phyloP scores from a whole-genome alignment of 64 coral and sea anemone genomes.

The Actinia tenebrosa region DNA sequence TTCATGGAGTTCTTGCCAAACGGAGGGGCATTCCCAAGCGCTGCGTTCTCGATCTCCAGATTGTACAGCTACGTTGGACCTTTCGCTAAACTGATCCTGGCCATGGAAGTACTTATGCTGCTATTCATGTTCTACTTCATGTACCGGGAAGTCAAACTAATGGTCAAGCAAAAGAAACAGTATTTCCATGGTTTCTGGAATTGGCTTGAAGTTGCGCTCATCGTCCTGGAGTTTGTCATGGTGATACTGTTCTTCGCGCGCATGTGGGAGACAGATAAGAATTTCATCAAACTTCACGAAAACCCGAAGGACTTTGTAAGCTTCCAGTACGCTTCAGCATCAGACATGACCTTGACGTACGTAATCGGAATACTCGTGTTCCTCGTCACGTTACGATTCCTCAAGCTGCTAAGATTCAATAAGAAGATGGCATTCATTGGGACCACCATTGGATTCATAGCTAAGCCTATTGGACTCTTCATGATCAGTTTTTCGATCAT shows the following conservation, averaged over 20 bases:
- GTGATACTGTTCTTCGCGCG: slow-evolving; percentile 61
- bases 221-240: slow-evolving; percentile 66
- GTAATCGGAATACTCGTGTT: slow-evolving; percentile 82
- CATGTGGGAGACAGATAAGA: slow-evolving; percentile 66
- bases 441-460: slow-evolving; percentile 46
- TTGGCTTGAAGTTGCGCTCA: slow-evolving; percentile 82
- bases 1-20: slow-evolving; percentile 83
- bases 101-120: slow-evolving; percentile 53
- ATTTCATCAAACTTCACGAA: slow-evolving; percentile 53
- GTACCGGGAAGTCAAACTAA: slow-evolving; percentile 72
- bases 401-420: slow-evolving; percentile 79
- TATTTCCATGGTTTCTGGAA: slow-evolving; percentile 97
- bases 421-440: slow-evolving; percentile 79
- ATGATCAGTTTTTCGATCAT: slow-evolving; percentile 60
- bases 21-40: slow-evolving; percentile 61
- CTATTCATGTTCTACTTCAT: slow-evolving; percentile 86
- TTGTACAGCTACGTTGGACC: slow-evolving; percentile 68
- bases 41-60: slow-evolving; percentile 43
- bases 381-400: slow-evolving; percentile 69
- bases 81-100: slow-evolving; percentile 42
- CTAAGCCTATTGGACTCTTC: slow-evolving; percentile 58
- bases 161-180: slow-evolving; percentile 50
- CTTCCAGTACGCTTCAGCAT: slow-evolving; percentile 83
- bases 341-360: slow-evolving; percentile 58
- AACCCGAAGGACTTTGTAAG: slow-evolving; percentile 90